These are phyloP conservation scores for Litocranius walleri DNA, from an alignment of 2,113 vertebrate species.

Conservation along the genomic window DNA sequence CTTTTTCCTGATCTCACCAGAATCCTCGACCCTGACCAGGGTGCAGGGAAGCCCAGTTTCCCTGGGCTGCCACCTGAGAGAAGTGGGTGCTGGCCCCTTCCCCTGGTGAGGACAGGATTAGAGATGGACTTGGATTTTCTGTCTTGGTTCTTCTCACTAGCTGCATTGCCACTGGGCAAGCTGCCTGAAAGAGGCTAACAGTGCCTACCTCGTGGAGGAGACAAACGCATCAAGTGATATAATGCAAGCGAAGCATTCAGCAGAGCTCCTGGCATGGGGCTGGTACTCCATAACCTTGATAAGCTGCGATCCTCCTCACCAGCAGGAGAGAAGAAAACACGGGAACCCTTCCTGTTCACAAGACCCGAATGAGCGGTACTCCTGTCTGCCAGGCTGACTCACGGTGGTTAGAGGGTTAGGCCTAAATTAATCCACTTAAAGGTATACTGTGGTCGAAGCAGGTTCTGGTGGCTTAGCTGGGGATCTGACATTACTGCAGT, in stretches of 20 bases:
- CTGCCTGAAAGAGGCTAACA: background rate
- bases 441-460: background rate
- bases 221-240: background rate
- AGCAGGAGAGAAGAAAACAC: background rate
- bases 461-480: conserved; percentile 6
- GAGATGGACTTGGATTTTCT: background rate
- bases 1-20: background rate
- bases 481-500: background rate
- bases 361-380: background rate
- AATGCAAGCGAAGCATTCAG: background rate
- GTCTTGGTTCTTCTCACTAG: background rate
- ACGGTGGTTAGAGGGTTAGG: background rate
- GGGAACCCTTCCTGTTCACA: background rate
- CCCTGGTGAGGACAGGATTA: background rate
- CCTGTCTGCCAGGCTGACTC: background rate
- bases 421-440: conserved; percentile 44
- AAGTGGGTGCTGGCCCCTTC: background rate
- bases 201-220: background rate
- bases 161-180: background rate
- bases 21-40: background rate
- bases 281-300: background rate
- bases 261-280: background rate
- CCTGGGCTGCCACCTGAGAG: background rate
- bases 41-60: background rate
- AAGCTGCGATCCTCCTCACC: background rate